Evolutionary conservation across 2,113 vertebrate genomes (phyloP), one percentile per base, ranked within the genome.

Genomic region (Platichthys stellatus): DNA sequence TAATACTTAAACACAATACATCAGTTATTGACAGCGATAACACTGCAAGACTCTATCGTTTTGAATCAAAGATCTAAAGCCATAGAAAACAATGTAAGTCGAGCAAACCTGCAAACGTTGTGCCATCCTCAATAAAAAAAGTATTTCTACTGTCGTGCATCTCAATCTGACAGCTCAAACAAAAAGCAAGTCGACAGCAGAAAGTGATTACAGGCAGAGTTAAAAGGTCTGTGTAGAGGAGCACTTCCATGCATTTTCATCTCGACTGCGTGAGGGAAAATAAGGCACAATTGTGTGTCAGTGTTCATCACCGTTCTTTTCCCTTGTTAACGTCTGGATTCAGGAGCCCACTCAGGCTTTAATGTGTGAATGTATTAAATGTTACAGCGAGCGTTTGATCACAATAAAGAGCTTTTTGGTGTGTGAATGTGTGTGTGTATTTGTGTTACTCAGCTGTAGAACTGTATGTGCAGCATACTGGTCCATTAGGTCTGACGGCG

Each of bases 401-500:
- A 51, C 15, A 51, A 51, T 51, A 18, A 51, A 51, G 18, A 18
- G 17, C 15, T 51, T 51, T 51, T 18, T 51, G 5, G 15, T 31
- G 31, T 31, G 13, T 51, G 49, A 20, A 18, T 20, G 18, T 8
- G 51, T n/a, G 51, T 53, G 51, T 24, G 24, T 24, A 2, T 40
- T 9, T 58, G 47, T 56, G 54, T 51, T 68, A 18, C 74, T 67
- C 31, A 66, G 54, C 38, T 68, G 40, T 40, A 40, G 35, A 20
- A 66, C 43, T 60, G 45, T 58, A 35, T 53, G 38, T 61, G 21
- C 71, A 58, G 28, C 23, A 60, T 62, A 20, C 54, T 18, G 63
- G 63, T 38, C 72, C 67, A 72, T 83, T 82, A 74, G 49, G 54
- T 75, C 77, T 59, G 56, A 69, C 76, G 84, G 78, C 62, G 9